Evolutionary conservation across 2,113 vertebrate species (phyloP).

Genomic region (Anolis sagrei): DNA sequence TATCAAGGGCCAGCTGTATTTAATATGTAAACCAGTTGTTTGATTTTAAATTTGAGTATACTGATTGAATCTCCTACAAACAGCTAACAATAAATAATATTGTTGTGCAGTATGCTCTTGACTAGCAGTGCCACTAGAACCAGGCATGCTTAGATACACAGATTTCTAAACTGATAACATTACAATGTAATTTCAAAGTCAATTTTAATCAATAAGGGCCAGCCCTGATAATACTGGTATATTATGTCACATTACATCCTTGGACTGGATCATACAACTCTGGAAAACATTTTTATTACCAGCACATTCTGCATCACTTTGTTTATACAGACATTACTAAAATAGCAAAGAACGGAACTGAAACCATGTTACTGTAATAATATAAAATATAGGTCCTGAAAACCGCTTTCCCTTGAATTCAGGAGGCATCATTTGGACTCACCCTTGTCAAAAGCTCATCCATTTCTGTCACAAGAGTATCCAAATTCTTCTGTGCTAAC

Average conservation of each 20-base stretch:
- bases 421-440: slow-evolving; percentile 59
- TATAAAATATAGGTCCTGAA: not conserved
- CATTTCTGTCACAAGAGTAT: slow-evolving; percentile 91
- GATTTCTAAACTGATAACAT: slow-evolving; percentile 28
- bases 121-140: not conserved
- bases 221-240: not conserved
- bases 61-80: too few species aligned
- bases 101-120: not conserved
- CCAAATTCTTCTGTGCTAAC: slow-evolving; percentile 90
- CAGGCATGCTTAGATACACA: not conserved
- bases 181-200: slow-evolving; percentile 50
- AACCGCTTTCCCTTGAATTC: slow-evolving; percentile 34
- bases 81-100: not conserved
- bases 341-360: not conserved
- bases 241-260: not conserved
- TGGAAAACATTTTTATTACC: not conserved
- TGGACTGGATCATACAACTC: not conserved
- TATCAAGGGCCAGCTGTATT: too few species aligned
- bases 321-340: not conserved
- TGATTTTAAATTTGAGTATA: too few species aligned
- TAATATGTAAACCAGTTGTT: too few species aligned
- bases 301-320: not conserved
- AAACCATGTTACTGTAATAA: not conserved
- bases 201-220: slow-evolving; percentile 35
- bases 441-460: slow-evolving; percentile 95